These are phyloP conservation scores for Lucilia sericata DNA, from an alignment of 1,140 invertebrate genomes.

Conservation along the genomic window DNA sequence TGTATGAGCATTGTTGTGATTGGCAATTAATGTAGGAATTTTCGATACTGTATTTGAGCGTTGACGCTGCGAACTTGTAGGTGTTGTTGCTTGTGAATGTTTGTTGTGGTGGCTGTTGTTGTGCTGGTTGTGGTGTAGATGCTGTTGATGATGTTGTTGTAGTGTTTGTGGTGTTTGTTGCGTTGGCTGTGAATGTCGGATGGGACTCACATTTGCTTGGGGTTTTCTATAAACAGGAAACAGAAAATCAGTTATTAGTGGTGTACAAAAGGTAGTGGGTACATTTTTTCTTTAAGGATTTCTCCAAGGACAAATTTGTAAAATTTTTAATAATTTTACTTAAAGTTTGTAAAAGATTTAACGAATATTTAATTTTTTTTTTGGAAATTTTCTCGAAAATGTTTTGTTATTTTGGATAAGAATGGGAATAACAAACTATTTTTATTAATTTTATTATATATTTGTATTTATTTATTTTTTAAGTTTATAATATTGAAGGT, in stretches of 20 bases:
- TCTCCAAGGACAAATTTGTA: no score
- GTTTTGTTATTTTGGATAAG: no score
- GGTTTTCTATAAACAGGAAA: constrained; percentile 60
- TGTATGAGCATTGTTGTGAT: constrained; percentile 53
- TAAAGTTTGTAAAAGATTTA: no score
- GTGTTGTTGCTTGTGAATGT: constrained; percentile 45
- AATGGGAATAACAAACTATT: no score
- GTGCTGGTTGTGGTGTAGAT: constrained; percentile 43
- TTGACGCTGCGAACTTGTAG: constrained; percentile 58
- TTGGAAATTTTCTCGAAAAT: no score
- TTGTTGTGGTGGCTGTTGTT: constrained; percentile 46
- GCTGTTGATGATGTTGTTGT: constrained; percentile 55
- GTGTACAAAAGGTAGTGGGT: no score
- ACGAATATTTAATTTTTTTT: no score
- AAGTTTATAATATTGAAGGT: background rate
- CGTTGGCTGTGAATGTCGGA: constrained; percentile 56
- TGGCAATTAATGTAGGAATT: constrained; percentile 64
- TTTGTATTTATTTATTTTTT: no score
- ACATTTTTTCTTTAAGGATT: no score
- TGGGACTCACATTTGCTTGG: constrained; percentile 68
- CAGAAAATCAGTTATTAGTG: no score
- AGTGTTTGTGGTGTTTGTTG: background rate
- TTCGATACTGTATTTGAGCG: constrained; percentile 67
- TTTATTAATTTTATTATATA: no score
- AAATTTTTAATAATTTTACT: no score